These are phyloP conservation scores for Sesamia nonagrioides DNA, from an alignment of 1,140 invertebrate species.

Conservation along the genomic window DNA sequence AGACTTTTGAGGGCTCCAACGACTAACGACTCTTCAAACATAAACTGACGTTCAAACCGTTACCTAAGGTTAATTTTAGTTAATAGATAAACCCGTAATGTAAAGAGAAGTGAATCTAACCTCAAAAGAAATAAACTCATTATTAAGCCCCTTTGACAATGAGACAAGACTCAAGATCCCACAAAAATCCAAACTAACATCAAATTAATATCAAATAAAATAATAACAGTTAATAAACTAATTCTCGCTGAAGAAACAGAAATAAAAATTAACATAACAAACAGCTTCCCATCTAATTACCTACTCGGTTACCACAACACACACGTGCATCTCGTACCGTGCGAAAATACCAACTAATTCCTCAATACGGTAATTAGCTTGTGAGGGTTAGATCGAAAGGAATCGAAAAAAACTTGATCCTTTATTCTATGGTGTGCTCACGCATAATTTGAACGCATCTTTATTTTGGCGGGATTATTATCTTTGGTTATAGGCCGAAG, in stretches of 20 bases:
- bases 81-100: no score
- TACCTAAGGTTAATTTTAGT: no score
- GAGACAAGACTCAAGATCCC: neutral
- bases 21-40: no score
- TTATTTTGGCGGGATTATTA: constrained; percentile 35
- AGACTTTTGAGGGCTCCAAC: no score
- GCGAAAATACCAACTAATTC: constrained; percentile 62
- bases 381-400: constrained; percentile 18
- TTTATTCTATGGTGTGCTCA: constrained; percentile 45
- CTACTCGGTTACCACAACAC: constrained; percentile 58
- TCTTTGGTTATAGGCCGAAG: no score
- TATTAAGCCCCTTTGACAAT: neutral
- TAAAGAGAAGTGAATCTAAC: neutral
- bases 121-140: neutral
- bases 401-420: constrained; percentile 16
- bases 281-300: constrained; percentile 60
- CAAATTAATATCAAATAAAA: constrained; percentile 44
- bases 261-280: constrained; percentile 56
- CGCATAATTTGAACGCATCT: constrained; percentile 51
- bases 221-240: constrained; percentile 19
- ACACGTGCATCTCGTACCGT: constrained; percentile 63
- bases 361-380: constrained; percentile 65
- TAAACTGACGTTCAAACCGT: no score
- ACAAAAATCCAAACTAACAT: neutral
- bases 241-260: constrained; percentile 6